A percentile compares a stretch with the other conserved stretches of the same genome.
Evolutionary conservation across 2,797 vertebrate species (phyloP).

Genomic region (Karalla daura): DNA sequence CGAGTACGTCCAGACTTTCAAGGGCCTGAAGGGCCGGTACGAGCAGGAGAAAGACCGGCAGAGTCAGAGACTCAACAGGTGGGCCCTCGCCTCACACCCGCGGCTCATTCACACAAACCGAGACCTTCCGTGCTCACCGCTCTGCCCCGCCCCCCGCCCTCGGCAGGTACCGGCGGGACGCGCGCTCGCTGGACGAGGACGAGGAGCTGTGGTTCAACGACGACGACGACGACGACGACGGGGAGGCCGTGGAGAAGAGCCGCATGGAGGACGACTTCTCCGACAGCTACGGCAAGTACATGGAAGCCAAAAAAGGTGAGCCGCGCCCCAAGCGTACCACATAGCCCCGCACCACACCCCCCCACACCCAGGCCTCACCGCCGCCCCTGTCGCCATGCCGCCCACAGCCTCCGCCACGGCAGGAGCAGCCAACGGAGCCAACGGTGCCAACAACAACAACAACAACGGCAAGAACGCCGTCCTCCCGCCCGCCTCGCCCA

Average conservation of each 20-base stretch:
- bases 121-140: no score
- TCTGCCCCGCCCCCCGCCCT: constrained; percentile 11
- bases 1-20: constrained; percentile 99
- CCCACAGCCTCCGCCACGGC: constrained; percentile 84
- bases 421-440: constrained; percentile 91
- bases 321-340: no score
- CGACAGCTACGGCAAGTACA: constrained; percentile 98
- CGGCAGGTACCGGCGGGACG: constrained; percentile 94
- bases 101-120: no score
- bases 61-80: constrained; percentile 97
- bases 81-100: constrained; percentile 3
- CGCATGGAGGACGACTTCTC: constrained; percentile 95
- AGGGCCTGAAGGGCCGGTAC: constrained; percentile 96
- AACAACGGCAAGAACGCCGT: constrained; percentile 89
- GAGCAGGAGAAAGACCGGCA: constrained; percentile 98
- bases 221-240: constrained; percentile 95
- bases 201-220: constrained; percentile 99
- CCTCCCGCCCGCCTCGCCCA: constrained; percentile 83
- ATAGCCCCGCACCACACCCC: no score
- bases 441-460: constrained; percentile 89
- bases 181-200: constrained; percentile 93
- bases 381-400: no score
- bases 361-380: no score
- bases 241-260: constrained; percentile 92
- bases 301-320: constrained; percentile 98